phyloP scores from a whole-genome alignment of 1,140 invertebrate species.

The Heliconius hewitsoni region DNA sequence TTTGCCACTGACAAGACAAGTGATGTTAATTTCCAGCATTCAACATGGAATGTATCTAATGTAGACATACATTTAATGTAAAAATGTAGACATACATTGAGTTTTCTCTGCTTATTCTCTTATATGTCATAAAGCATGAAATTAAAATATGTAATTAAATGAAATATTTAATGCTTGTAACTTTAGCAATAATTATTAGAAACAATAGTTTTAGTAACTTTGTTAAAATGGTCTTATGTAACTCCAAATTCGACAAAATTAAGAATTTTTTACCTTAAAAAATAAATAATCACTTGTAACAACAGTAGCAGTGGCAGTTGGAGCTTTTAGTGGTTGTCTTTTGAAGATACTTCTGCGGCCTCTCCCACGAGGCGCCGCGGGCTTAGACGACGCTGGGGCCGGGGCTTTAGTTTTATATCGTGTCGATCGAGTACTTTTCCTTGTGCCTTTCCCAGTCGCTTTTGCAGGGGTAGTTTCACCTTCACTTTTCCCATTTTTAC shows the following conservation, averaged over 20 bases:
- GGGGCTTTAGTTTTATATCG: slow-evolving; percentile 73
- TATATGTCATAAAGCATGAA: no score
- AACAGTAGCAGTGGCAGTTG: slow-evolving; percentile 89
- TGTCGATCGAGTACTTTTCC: slow-evolving; percentile 75
- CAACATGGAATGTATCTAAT: no score
- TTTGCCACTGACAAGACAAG: no score
- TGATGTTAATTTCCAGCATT: no score
- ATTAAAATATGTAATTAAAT: neutral
- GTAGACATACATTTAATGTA: no score
- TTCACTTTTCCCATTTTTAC: slow-evolving; percentile 59
- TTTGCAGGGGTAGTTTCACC: slow-evolving; percentile 67
- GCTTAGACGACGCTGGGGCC: slow-evolving; percentile 51
- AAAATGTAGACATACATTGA: no score
- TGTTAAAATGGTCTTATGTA: neutral
- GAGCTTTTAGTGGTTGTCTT: slow-evolving; percentile 90
- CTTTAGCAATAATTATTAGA: neutral
- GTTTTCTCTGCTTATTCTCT: no score
- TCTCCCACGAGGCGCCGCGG: slow-evolving; percentile 84
- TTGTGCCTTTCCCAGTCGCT: slow-evolving; percentile 67
- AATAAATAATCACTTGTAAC: slow-evolving; percentile 91
- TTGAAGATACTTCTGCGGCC: slow-evolving; percentile 91
- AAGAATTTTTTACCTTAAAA: slow-evolving; percentile 84
- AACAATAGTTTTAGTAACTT: neutral
- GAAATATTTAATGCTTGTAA: neutral
- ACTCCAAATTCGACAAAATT: neutral